These are phyloP conservation scores for Xenotilapia leptura DNA, from an alignment of 2,113 vertebrate species.

Conservation along the genomic window DNA sequence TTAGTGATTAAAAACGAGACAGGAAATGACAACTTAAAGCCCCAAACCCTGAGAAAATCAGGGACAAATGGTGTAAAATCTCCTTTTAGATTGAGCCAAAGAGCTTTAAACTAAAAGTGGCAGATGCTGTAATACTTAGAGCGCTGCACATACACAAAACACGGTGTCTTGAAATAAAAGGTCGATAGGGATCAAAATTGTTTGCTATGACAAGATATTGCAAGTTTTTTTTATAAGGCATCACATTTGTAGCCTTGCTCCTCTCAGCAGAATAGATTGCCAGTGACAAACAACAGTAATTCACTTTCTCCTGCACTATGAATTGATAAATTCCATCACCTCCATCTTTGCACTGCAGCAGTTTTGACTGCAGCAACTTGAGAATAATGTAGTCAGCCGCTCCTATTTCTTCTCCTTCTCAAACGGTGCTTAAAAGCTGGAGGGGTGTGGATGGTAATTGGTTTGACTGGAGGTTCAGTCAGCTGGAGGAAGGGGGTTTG, in stretches of 20 bases:
- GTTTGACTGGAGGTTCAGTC: conserved; percentile 50
- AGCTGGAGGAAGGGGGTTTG: conserved; percentile 17
- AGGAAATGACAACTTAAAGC: not conserved
- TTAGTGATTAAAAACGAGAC: not conserved
- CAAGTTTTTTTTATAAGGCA: not conserved
- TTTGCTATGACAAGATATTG: not conserved
- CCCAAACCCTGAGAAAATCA: not conserved
- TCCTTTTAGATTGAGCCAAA: not conserved
- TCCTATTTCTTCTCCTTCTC: conserved; percentile 5
- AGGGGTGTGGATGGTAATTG: conserved; percentile 41
- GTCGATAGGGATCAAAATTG: not conserved
- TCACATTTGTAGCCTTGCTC: not conserved
- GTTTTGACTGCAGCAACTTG: conserved; percentile 10
- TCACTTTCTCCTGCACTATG: not conserved
- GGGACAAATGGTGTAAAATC: not conserved
- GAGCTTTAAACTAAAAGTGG: not conserved
- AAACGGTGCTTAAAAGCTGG: conserved; percentile 3
- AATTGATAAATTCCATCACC: conserved; percentile 13
- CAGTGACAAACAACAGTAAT: not conserved
- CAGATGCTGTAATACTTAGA: not conserved
- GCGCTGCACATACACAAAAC: not conserved
- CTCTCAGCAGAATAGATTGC: not conserved
- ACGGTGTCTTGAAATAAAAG: not conserved
- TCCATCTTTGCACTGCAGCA: conserved; percentile 10
- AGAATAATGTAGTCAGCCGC: conserved; percentile 15